phyloP scores from a whole-genome alignment of 1,140 invertebrate species.

The Atta texana region DNA sequence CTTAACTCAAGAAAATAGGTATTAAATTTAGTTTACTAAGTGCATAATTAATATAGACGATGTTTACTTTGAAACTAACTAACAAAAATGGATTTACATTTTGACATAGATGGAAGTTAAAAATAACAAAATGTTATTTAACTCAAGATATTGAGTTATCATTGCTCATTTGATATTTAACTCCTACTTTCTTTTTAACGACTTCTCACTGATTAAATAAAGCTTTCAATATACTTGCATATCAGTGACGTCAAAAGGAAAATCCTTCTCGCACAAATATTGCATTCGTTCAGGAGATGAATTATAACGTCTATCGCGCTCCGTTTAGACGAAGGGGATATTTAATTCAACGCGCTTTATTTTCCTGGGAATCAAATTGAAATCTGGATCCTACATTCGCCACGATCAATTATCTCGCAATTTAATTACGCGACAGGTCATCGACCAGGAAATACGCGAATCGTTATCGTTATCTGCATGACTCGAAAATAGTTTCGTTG shows the following conservation, averaged over 20 bases:
- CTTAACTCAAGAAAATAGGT: too few species aligned
- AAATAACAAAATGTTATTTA: too few species aligned
- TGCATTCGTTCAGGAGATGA: neutral
- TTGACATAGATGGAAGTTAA: too few species aligned
- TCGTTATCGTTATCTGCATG: conserved; percentile 21
- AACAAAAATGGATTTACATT: too few species aligned
- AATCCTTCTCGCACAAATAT: neutral
- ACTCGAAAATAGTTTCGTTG: conserved; percentile 30
- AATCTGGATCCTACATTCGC: conserved; percentile 12
- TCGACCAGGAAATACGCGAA: neutral
- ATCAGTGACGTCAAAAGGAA: neutral
- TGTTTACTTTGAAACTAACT: too few species aligned
- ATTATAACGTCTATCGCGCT: conserved; percentile 7
- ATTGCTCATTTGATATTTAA: too few species aligned
- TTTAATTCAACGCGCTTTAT: conserved; percentile 40
- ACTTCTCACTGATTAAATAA: neutral
- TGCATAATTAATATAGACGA: too few species aligned
- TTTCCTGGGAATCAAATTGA: conserved; percentile 26
- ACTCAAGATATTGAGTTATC: too few species aligned
- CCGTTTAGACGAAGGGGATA: neutral
- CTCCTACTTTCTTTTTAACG: neutral
- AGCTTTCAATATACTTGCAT: neutral
- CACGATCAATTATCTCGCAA: conserved; percentile 39
- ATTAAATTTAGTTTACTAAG: too few species aligned
- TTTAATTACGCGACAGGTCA: conserved; percentile 54